Evolutionary conservation across 2,888 invertebrate genomes (phyloP), one percentile per base, ranked within the genome.

Genomic region (Pseudanteris insignis): DNA sequence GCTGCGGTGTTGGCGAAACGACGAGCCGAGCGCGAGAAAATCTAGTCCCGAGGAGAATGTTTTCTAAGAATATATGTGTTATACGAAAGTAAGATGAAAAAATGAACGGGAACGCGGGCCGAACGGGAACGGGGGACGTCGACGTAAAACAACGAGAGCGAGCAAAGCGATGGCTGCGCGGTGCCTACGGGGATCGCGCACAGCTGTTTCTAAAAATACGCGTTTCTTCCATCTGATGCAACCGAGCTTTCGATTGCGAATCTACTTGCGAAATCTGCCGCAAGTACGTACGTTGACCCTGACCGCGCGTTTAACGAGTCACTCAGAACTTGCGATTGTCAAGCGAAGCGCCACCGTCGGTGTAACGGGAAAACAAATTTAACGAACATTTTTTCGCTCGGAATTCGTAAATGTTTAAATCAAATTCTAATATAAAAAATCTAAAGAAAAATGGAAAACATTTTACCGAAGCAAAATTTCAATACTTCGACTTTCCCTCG

Each of bases 151-250:
- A 29, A 57, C 38, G 47, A 48, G 53, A 21, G 21, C 10, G 32
- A 55, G 50, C 57, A 51, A 54, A 48, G 58, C 33, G 55, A 51
- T 28, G 30, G 4, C 8, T 9, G 32, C 33, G 33, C 47, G 64
- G 54, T 62, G 63, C 58, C 65, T 65, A 63, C 58, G 65, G 65
- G 63, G 67, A 63, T 67, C 69, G 73, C 63, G 68, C 70, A 69
- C 76, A 76, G 76, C 76, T 77, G 77, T 72, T 74, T 73, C 75
- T 76, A 75, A 76, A 73, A 63, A 66, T 70, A 73, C 36, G 55
- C 66, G 67, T 67, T n/a, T 69, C 64, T 68, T 67, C 68, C 70
- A 76, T 76, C 76, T 76, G 76, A 77, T 73, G 76, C 75, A 76
- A 78, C 76, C 68, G 67, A 32, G 44, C 63, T 57, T 50, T 58